Conservation (phyloP, 2,888 invertebrate species). For the Aleiodes leptofemur region DNA sequence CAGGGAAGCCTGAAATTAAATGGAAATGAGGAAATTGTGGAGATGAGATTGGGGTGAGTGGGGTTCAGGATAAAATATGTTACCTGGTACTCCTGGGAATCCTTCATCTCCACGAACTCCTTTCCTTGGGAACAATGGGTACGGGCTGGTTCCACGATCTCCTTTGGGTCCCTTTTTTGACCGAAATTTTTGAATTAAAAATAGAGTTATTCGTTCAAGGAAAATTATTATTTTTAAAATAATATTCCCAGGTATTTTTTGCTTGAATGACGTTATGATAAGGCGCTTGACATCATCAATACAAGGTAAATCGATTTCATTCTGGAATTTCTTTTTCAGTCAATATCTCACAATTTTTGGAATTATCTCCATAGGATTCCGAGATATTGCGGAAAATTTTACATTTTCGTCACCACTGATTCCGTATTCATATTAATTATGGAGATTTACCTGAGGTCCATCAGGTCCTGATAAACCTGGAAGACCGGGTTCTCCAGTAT, state of each 20-base stretch:
- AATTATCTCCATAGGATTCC: background rate
- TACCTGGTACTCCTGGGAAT: constrained; percentile 78
- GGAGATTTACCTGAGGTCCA: constrained; percentile 63
- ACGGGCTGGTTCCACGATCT: constrained; percentile 70
- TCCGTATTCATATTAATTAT: background rate
- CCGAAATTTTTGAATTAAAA: constrained; percentile 22
- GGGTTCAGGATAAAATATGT: constrained; percentile 17
- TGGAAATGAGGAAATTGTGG: background rate
- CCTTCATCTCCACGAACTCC: constrained; percentile 80
- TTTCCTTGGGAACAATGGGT: constrained; percentile 64
- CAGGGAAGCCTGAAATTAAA: constrained; percentile 75
- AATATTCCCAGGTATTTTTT: no score
- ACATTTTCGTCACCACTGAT: background rate
- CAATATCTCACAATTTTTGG: no score
- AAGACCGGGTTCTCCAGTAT: constrained; percentile 76
- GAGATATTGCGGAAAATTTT: background rate
- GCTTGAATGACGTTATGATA: no score
- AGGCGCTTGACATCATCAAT: background rate
- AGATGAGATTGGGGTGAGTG: background rate
- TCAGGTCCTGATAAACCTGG: constrained; percentile 74
- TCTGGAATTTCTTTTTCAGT: no score
- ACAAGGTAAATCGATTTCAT: no score
- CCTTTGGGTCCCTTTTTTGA: constrained; percentile 72
- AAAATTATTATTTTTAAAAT: no score
- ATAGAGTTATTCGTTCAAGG: background rate